Conservation (phyloP, 2,888 invertebrate genomes). For the Lasioglossum lativentre region DNA sequence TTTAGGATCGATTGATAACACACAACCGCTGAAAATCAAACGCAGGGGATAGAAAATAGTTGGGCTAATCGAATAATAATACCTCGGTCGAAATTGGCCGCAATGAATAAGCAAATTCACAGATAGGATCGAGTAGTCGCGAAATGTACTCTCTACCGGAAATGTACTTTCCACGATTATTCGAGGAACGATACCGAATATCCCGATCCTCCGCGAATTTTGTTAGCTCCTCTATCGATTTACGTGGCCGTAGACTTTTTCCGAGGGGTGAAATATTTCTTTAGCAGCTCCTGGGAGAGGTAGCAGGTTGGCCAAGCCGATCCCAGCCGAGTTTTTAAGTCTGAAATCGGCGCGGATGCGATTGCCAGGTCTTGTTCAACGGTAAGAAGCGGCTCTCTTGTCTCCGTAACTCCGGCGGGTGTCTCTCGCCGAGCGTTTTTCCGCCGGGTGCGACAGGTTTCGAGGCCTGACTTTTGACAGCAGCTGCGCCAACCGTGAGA, state of each 20-base stretch:
- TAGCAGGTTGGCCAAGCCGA: constrained; percentile 40
- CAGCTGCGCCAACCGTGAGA: constrained; percentile 58
- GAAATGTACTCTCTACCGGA: no score
- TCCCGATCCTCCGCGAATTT: not conserved
- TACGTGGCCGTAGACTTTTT: constrained; percentile 8
- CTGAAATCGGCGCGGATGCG: constrained; percentile 51
- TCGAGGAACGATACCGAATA: not conserved
- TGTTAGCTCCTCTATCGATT: constrained; percentile 49
- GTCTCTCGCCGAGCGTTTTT: constrained; percentile 34
- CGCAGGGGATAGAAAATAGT: not conserved
- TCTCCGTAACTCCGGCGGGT: constrained; percentile 47
- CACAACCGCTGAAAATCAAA: no score
- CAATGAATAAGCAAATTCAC: no score
- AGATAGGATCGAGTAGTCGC: no score
- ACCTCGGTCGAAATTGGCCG: no score
- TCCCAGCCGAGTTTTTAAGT: constrained; percentile 61
- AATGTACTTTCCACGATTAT: no score
- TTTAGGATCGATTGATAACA: no score
- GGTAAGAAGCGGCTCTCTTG: constrained; percentile 40
- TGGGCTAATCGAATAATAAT: no score
- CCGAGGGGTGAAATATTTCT: constrained; percentile 11
- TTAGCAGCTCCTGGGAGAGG: constrained; percentile 35
- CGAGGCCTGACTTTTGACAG: constrained; percentile 51
- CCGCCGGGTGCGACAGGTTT: constrained; percentile 7
- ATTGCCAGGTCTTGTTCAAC: constrained; percentile 66